phyloP scores from a whole-genome alignment of 2,888 invertebrate species.

The Andrena marginata region DNA sequence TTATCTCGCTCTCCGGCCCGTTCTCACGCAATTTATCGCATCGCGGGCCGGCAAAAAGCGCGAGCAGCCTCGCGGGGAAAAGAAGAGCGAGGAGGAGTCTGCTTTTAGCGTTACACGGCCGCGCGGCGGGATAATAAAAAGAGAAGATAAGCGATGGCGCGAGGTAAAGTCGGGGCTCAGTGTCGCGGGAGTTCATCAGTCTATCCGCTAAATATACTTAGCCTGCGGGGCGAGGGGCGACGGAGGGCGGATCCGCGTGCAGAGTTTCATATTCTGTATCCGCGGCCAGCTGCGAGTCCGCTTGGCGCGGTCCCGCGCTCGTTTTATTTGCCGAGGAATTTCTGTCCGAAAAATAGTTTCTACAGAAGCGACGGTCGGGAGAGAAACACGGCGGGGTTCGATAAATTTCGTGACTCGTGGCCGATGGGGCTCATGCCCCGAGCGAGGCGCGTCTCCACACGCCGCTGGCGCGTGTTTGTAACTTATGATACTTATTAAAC shows the following conservation, averaged over 20 bases:
- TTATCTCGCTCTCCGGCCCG: neutral
- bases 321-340: conserved; percentile 53
- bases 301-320: conserved; percentile 13
- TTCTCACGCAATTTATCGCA: conserved; percentile 36
- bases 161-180: conserved; percentile 8
- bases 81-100: conserved; percentile 27
- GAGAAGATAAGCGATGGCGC: neutral
- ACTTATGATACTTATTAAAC: conserved; percentile 48
- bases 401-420: conserved; percentile 53
- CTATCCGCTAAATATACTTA: conserved; percentile 69
- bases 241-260: conserved; percentile 18
- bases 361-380: conserved; percentile 14
- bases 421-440: conserved; percentile 8
- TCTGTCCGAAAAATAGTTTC: conserved; percentile 53
- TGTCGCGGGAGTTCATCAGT: conserved; percentile 54
- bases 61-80: neutral
- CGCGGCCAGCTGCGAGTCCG: conserved; percentile 48
- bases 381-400: conserved; percentile 35
- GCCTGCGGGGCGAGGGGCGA: neutral
- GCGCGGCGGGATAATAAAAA: neutral
- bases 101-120: conserved; percentile 38
- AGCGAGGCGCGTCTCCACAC: neutral
- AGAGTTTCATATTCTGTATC: conserved; percentile 36
- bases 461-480: conserved; percentile 12
- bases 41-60: conserved; percentile 29